Base-by-base conservation (phyloP, 2,888 invertebrate species). In the Eurois occulta region DNA sequence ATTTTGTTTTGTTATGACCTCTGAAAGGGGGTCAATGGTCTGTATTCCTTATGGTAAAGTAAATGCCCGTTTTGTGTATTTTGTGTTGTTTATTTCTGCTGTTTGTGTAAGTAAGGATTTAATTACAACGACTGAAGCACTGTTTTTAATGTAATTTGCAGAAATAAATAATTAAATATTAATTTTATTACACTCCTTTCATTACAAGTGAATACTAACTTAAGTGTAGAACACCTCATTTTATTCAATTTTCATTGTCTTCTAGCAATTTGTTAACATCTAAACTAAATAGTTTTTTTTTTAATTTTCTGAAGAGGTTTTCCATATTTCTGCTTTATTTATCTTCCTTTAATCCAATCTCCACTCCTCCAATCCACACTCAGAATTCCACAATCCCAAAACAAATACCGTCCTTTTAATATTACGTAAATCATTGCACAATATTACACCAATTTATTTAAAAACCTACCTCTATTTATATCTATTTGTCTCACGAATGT, bases 401-500 rank as follows among this genome's bases (percentile, higher is more conserved):
- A 72, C 13, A 46, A n/a, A 48, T 32, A 43, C 0, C 18, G 8
- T 32, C 8, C 3, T 32, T 60, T 18, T 32, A 3, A 41, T 16
- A 48, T 70, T 21, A 62, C 41, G n/a, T 52, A 69, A 69, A 41
- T 48, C 1, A 77, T 77, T 78, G 28, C 77, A 64, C 43, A 35
- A 71, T 62, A 24, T 62, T 43, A 46, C 2, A 32, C 8, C 5
- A 41, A n/a, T 43, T n/a, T n/a, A 24, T 72, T 43, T 41, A 28
- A 77, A 65, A 62, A n/a, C 32, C 32, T 21, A 13, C 41, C 48
- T 48, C 41, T 65, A 60, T 75, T 52, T 64, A 81, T 68, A 69
- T 52, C 16, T 35, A 55, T 73, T 70, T 78, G 70, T 78, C 55
- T 64, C 70, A 48, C 67, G 70, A 72, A 78, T 83, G 74, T 74